Percentiles rank a stretch among this genome's conserved stretches.
These are phyloP conservation scores for Julus scanicus DNA, from an alignment of 2,888 invertebrate genomes.

Conservation along the genomic window DNA sequence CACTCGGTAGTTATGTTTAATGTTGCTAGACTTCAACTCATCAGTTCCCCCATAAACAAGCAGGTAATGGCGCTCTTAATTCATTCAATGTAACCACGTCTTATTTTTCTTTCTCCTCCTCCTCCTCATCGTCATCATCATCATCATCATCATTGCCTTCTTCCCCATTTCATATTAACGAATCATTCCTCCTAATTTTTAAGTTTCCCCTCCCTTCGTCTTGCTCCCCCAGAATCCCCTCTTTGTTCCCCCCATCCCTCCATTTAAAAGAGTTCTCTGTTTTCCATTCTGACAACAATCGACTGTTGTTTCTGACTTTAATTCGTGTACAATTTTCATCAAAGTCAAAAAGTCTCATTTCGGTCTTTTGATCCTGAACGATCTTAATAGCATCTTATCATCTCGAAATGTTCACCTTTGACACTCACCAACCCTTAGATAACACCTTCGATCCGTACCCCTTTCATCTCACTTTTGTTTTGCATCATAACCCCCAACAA, in stretches of 20 bases:
- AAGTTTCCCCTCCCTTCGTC: constrained; percentile 31
- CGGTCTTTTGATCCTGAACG: constrained; percentile 46
- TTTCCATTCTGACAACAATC: constrained; percentile 48
- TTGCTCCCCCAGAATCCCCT: constrained; percentile 7
- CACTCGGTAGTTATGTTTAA: constrained; percentile 56
- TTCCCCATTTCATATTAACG: constrained; percentile 38
- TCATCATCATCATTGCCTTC: constrained; percentile 17
- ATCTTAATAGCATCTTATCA: constrained; percentile 46
- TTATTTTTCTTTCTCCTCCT: constrained; percentile 49
- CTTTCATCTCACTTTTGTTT: constrained; percentile 21
- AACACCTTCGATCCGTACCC: constrained; percentile 25
- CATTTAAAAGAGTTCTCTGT: constrained; percentile 49
- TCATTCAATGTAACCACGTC: constrained; percentile 52
- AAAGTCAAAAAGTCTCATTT: constrained; percentile 46
- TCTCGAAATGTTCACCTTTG: constrained; percentile 5
- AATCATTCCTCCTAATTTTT: constrained; percentile 26
- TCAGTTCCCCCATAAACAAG: constrained; percentile 55
- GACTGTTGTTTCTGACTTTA: constrained; percentile 50
- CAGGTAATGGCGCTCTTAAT: constrained; percentile 56
- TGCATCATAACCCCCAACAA: not conserved
- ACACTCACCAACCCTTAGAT: not conserved
- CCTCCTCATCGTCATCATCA: constrained; percentile 2
- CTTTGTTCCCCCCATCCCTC: not conserved
- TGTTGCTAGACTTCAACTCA: constrained; percentile 57
- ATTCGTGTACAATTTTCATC: constrained; percentile 47